A percentile compares a stretch with the other conserved stretches of the same genome.
Conservation (phyloP, 2,113 vertebrate genomes). For the Marmota flaviventris region DNA sequence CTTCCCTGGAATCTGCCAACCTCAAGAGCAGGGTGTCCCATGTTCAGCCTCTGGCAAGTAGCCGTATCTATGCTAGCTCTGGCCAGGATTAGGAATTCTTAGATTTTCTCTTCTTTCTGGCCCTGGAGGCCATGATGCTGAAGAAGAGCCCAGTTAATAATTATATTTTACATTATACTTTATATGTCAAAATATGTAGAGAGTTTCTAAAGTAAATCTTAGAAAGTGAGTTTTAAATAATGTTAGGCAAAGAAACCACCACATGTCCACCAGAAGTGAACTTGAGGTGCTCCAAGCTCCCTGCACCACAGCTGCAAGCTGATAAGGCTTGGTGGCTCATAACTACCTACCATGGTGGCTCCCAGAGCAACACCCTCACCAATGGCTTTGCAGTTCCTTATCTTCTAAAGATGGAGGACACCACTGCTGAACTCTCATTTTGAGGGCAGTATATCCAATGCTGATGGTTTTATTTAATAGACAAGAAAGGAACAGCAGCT, state of each 20-base stretch:
- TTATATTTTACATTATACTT: background rate
- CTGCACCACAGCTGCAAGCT: no score
- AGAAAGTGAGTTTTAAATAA: no score
- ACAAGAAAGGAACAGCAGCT: background rate
- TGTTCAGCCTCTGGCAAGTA: background rate
- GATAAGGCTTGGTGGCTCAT: no score
- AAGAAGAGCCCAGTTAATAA: constrained; percentile 90
- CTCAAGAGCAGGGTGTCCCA: background rate
- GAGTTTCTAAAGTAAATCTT: background rate
- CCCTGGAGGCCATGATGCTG: constrained; percentile 93
- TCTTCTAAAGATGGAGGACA: background rate
- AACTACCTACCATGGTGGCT: background rate
- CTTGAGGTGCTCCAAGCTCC: no score
- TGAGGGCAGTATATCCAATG: background rate
- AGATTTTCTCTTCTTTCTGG: constrained; percentile 91
- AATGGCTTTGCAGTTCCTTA: background rate
- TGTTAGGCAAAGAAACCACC: background rate
- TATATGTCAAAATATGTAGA: background rate
- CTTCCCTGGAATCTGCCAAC: background rate
- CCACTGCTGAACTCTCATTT: background rate
- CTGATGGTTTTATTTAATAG: background rate
- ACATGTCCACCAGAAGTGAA: background rate
- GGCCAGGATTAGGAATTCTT: constrained; percentile 87
- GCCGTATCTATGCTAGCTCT: background rate
- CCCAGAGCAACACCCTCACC: background rate